Evolutionary conservation across 2,888 invertebrate genomes (phyloP).

Genomic region (Parnassius apollo): DNA sequence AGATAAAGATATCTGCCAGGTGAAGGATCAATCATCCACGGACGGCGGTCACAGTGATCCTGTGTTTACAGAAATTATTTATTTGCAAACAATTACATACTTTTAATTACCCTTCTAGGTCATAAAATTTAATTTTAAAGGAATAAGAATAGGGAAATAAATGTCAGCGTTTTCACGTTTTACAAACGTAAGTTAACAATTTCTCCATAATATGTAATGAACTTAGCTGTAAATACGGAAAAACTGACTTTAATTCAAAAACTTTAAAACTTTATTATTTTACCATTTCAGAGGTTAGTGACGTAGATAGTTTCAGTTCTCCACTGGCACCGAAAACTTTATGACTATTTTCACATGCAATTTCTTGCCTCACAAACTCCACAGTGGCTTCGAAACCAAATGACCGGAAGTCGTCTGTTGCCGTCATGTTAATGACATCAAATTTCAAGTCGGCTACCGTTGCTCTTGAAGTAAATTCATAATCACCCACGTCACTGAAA

Average conservation of each 20-base stretch:
- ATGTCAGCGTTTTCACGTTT: no score
- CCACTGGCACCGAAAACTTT: slow-evolving; percentile 89
- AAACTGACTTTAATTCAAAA: neutral
- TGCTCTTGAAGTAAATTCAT: slow-evolving; percentile 88
- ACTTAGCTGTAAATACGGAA: no score
- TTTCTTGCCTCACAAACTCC: slow-evolving; percentile 88
- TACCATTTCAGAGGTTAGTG: slow-evolving; percentile 77
- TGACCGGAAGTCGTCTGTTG: slow-evolving; percentile 91
- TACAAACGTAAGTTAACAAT: no score
- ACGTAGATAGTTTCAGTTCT: slow-evolving; percentile 83
- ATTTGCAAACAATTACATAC: no score
- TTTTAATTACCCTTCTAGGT: no score
- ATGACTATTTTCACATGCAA: slow-evolving; percentile 85
- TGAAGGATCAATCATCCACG: slow-evolving; percentile 90
- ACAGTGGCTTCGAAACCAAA: slow-evolving; percentile 92
- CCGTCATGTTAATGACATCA: slow-evolving; percentile 90
- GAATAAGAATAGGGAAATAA: no score
- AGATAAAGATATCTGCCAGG: slow-evolving; percentile 89
- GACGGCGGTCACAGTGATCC: slow-evolving; percentile 90
- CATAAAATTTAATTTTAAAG: no score
- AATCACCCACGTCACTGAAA: slow-evolving; percentile 70
- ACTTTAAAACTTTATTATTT: slow-evolving; percentile 27
- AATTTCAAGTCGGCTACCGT: slow-evolving; percentile 91
- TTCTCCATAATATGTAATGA: no score
- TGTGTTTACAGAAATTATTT: slow-evolving; percentile 52